Base-by-base conservation (phyloP, 2,888 invertebrate species). In the Xylota segnis region DNA sequence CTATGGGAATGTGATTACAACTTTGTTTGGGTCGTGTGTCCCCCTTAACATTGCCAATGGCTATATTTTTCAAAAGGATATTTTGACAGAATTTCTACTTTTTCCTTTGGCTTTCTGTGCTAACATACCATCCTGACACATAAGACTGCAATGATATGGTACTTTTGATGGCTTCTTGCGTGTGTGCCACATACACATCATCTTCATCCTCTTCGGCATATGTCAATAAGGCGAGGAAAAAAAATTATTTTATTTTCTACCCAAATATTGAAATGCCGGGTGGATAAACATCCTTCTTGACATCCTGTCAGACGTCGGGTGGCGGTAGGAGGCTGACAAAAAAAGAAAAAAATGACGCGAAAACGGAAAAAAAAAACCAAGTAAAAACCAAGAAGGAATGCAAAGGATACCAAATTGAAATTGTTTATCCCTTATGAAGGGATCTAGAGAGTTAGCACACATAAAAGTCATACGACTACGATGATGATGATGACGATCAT, bases 261-360 rank as follows among this genome's bases (percentile, higher is more conserved):
- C 37, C 65, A 75, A 75, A 81, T 76, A 79, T 84, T 79, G 70
- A 79, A 84, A 74, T 75, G 47, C 75, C 58, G 59, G 70, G 50
- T 59, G 70, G 56, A 71, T 81, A 76, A 81, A 75, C 75, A 84
- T 75, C 65, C 43, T 63, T 65, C 74, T 75, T 79, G 79, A 79
- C 79, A 84, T 79, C 56, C 63, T 74, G 68, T 68, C 47, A 43
- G 40, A 61, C n/a, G 71, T 34, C 7, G 14, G 9, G n/a, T 29
- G 27, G n/a, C 16, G 27, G 14, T 4, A 2, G 23, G 9, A 27
- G 12, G 9, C 12, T 32, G 0, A 34, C 5, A 3, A 34, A 6
- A 56, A 34, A 10, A 50, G 23, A 23, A 23, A 58, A 47, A 59
- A 34, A 59, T 29, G 1, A 23, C 12, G 27, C 40, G 10, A 14